Evolutionary conservation across 2,113 vertebrate genomes (phyloP), one percentile per base, ranked within the genome.

Genomic region (Calyptomena viridis): DNA sequence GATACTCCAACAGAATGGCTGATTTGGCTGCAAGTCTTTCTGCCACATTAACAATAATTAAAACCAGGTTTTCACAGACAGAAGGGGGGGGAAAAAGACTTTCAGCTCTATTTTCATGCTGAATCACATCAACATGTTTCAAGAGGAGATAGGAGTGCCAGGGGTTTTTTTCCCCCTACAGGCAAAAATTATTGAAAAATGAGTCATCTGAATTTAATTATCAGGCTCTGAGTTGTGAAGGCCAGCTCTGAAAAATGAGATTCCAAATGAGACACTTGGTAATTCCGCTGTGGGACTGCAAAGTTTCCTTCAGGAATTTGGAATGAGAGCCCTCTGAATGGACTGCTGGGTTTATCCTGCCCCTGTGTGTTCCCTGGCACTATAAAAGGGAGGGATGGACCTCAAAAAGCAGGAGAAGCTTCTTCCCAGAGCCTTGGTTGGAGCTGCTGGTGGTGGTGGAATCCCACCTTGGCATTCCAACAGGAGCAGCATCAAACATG

Each of bases 1-100:
- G 89, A 84, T 12, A 5, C 94, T 88, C 88, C 95, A 96, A 87
- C 84, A 80, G 94, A 96, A 87, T 14, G 31, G 33, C 78, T 93
- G 68, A 39, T 95, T 90, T 84, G 96, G 95, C 94, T 76, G 59
- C 50, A 30, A 92, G 95, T 95, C 81, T 84, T 73, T 67, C 93
- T 95, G 78, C 81, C 39, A 24, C 62, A 95, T 89, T 93, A 82
- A 84, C 85, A 91, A 95, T 97, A 97, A 98, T 97, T 97, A 97
- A 98, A 97, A 90, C 52, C 42, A 37, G 33, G 69, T 90, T 87
- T 90, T 94, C 89, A 60, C 3, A 89, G 88, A 84, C 82, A 68
- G 96, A 62, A 80, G 68, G 21, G n/a, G 11, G 6, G 7, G 2
- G 47, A 76, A 59, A 85, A 47, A 44, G 79, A 74, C 30, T 19